Evolutionary conservation across 2,888 invertebrate genomes (phyloP), one percentile per base, ranked within the genome.

Genomic region (Gandaritis pyraliata): DNA sequence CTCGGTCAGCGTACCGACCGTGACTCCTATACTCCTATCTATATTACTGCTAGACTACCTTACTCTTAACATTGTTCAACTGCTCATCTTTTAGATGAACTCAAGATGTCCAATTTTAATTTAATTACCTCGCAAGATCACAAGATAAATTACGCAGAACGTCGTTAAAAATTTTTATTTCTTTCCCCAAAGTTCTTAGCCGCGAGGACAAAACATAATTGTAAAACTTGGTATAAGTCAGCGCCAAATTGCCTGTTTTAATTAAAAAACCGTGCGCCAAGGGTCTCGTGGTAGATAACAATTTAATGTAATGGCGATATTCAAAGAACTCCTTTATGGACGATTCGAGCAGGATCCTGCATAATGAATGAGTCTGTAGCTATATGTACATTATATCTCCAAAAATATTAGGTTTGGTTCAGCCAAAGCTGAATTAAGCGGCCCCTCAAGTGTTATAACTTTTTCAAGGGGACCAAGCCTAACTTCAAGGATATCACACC

Each of bases 261-360:
- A 88, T 88, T 88, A 87, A 88, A 88, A 86, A 87, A 81, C 75
- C 80, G 78, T 80, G 82, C 82, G 81, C 83, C 81, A 68, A 77
- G 82, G 81, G 81, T 71, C 76, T 78, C 81, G 78, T 80, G 80
- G 81, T 76, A 84, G 86, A 87, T 87, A 86, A 85, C 84, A 87
- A 85, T 87, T 87, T 86, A 86, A 83, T 82, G 83, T 85, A 85
- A 88, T 80, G 85, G 79, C 82, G 77, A 86, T 83, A 83, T 82
- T 82, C 80, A 81, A 83, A 84, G 81, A 82, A 86, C 80, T 82
- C 83, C 77, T 85, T 86, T 84, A 87, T 81, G 81, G 81, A 79
- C 78, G 72, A 80, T 84, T 82, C 78, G 76, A 71, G 81, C 73
- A 68, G 74, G 74, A 81, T 78, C 81, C 81, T 86, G 82, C 82